Percentiles rank a stretch among this genome's conserved stretches.
These are phyloP conservation scores for Acinonyx jubatus DNA, from an alignment of 2,113 vertebrate species.

Conservation along the genomic window DNA sequence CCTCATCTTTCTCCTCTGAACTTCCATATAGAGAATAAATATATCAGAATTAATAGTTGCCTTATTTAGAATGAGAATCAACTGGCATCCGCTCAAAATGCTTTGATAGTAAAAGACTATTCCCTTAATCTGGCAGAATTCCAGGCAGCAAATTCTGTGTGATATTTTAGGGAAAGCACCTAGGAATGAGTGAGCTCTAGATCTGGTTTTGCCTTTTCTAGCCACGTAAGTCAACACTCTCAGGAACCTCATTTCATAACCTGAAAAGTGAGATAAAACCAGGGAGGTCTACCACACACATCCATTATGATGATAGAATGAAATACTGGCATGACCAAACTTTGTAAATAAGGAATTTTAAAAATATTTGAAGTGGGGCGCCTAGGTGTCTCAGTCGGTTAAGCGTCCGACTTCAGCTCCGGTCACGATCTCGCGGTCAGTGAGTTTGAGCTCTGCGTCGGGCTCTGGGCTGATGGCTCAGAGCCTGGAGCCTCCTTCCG, in stretches of 20 bases:
- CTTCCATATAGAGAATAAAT: constrained; percentile 24
- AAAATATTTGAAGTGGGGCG: not conserved
- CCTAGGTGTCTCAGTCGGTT: too few relatives aligned
- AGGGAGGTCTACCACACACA: not conserved
- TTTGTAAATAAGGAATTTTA: not conserved
- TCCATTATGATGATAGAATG: not conserved
- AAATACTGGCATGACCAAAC: not conserved
- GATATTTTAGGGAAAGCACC: not conserved
- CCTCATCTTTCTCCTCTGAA: not conserved
- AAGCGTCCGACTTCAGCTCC: too few relatives aligned
- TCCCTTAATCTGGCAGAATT: not conserved
- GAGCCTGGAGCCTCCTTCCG: too few relatives aligned
- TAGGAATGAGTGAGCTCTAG: not conserved
- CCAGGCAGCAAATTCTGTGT: not conserved
- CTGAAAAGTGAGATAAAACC: not conserved
- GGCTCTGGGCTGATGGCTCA: too few relatives aligned
- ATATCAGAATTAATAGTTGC: constrained; percentile 37
- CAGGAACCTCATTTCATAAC: not conserved
- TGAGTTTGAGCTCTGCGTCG: too few relatives aligned
- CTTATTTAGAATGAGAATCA: constrained; percentile 55
- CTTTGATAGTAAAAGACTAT: constrained; percentile 11
- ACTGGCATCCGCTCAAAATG: constrained; percentile 29
- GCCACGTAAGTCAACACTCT: not conserved
- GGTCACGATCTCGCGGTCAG: too few relatives aligned
- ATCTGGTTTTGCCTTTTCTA: not conserved